Percentiles rank a stretch among this genome's conserved stretches.
These are phyloP conservation scores for Amphibalanus amphitrite DNA, from an alignment of 1,140 invertebrate species.

Conservation along the genomic window DNA sequence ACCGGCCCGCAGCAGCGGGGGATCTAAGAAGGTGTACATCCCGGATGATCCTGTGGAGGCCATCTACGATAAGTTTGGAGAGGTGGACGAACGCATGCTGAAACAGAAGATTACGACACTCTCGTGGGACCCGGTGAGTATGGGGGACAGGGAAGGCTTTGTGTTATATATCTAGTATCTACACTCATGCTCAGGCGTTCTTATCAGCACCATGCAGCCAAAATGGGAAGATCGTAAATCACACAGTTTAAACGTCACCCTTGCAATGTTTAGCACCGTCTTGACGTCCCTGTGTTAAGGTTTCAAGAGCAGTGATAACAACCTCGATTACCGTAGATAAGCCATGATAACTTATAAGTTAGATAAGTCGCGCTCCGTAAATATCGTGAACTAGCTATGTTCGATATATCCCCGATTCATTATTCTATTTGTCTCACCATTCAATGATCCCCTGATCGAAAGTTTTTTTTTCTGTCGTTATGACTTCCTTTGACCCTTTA, in stretches of 20 bases:
- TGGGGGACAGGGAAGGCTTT: background rate
- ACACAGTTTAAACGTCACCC: background rate
- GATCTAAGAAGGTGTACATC: background rate
- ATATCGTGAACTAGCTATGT: too few species aligned
- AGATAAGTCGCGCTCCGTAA: too few species aligned
- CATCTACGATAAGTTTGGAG: slow-evolving; percentile 17
- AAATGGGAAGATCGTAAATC: background rate
- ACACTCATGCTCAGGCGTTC: background rate
- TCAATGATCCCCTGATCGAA: background rate
- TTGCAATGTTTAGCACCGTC: background rate
- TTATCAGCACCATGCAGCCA: background rate
- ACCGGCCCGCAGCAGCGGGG: background rate
- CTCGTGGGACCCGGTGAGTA: slow-evolving; percentile 29
- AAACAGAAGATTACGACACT: slow-evolving; percentile 17
- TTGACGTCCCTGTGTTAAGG: background rate
- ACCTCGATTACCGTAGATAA: background rate
- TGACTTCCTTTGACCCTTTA: too few species aligned
- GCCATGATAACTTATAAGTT: too few species aligned
- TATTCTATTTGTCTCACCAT: background rate
- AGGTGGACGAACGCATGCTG: slow-evolving; percentile 17
- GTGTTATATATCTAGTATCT: background rate
- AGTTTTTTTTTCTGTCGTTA: background rate
- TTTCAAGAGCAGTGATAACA: background rate
- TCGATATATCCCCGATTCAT: too few species aligned
- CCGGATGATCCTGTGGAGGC: slow-evolving; percentile 17